A percentile compares a stretch with the other conserved stretches of the same genome.
phyloP scores from a whole-genome alignment of 2,888 invertebrate genomes.

The Athalia circularis region DNA sequence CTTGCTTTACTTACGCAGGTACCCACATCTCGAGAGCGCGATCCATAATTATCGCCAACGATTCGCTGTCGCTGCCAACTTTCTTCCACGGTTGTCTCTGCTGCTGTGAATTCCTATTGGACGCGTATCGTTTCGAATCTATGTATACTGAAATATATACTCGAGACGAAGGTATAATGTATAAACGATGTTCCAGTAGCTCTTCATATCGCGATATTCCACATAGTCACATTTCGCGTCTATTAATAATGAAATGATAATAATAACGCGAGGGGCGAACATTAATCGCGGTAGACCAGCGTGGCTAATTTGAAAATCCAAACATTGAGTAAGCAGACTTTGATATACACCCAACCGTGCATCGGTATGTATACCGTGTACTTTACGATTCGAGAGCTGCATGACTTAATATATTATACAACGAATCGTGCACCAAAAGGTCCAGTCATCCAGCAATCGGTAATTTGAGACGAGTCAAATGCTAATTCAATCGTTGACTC shows the following conservation, averaged over 20 bases:
- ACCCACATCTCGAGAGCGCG: conserved; percentile 47
- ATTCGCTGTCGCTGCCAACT: conserved; percentile 55
- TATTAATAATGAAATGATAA: too few relatives aligned
- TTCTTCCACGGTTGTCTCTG: conserved; percentile 52
- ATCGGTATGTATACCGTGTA: too few relatives aligned
- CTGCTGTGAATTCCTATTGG: conserved; percentile 48
- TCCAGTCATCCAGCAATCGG: conserved; percentile 8
- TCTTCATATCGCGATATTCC: too few relatives aligned
- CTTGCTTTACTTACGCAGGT: conserved; percentile 45
- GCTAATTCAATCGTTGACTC: conserved; percentile 38
- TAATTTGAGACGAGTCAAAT: conserved; percentile 38
- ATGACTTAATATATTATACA: background rate
- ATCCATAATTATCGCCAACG: conserved; percentile 58
- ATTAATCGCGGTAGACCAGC: too few relatives aligned
- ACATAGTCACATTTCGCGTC: too few relatives aligned
- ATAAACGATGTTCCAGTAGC: too few relatives aligned
- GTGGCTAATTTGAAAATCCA: too few relatives aligned
- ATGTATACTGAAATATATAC: background rate
- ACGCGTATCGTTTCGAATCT: background rate
- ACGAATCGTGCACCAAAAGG: conserved; percentile 16
- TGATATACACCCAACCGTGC: too few relatives aligned
- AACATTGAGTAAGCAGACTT: too few relatives aligned
- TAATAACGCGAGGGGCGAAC: too few relatives aligned
- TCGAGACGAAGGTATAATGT: background rate
- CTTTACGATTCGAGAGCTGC: background rate